phyloP scores from a whole-genome alignment of 2,797 vertebrate species.

The Holocentrus rufus region DNA sequence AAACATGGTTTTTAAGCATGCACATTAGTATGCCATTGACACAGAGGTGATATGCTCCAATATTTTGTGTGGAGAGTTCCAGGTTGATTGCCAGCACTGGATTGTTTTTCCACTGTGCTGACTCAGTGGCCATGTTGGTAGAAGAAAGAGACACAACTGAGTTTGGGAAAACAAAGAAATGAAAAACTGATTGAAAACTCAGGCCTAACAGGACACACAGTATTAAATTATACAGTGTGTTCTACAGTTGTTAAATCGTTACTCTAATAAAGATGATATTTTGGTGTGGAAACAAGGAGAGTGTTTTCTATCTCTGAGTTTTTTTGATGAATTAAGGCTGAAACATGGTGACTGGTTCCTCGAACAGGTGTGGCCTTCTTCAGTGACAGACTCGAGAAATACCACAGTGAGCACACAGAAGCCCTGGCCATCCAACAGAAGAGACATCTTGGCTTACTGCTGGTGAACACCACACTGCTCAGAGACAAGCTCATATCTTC shows the following conservation, averaged over 20 bases:
- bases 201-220: no score
- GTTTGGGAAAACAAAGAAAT: no score
- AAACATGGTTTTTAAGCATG: no score
- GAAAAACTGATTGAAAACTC: no score
- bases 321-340: background rate
- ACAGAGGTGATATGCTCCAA: no score
- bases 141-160: no score
- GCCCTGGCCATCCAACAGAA: slow-evolving; percentile 78
- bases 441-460: slow-evolving; percentile 84
- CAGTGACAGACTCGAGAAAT: slow-evolving; percentile 80
- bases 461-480: slow-evolving; percentile 85
- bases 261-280: background rate
- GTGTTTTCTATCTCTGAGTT: background rate
- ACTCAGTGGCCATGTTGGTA: no score
- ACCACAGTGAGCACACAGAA: slow-evolving; percentile 83
- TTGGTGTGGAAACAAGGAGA: background rate
- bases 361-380: slow-evolving; percentile 84
- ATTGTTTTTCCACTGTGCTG: no score
- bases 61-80: no score
- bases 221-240: no score
- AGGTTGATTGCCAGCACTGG: no score
- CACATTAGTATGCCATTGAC: no score
- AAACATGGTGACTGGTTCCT: slow-evolving; percentile 15
- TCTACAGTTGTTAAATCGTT: background rate
- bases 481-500: slow-evolving; percentile 85